A percentile compares a stretch with the other conserved stretches of the same genome.
Conservation (phyloP, 2,113 vertebrate species). For the Thymallus thymallus region DNA sequence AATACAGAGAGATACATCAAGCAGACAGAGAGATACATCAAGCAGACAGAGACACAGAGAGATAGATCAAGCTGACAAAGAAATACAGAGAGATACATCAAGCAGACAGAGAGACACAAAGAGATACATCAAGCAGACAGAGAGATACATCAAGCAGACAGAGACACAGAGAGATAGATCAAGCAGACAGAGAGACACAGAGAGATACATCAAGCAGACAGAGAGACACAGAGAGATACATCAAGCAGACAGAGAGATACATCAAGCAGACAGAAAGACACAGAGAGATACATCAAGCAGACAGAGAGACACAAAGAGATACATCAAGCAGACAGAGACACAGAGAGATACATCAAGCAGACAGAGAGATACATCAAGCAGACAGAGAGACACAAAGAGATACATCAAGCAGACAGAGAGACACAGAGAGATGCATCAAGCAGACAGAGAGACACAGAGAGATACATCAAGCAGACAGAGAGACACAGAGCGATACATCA, state of each 20-base stretch:
- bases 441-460: no score
- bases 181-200: no score
- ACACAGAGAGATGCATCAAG: no score
- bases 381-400: background rate
- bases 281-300: no score
- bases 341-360: no score
- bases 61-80: conserved; percentile 20
- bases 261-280: conserved; percentile 18
- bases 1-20: no score
- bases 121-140: conserved; percentile 18
- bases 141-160: background rate
- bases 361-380: background rate
- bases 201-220: no score
- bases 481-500: background rate
- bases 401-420: no score
- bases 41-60: conserved; percentile 8
- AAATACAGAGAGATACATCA: background rate
- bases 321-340: conserved; percentile 14
- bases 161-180: background rate
- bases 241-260: conserved; percentile 7
- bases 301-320: conserved; percentile 6
- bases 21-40: conserved; percentile 7
- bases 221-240: no score
- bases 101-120: background rate
- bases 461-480: background rate